These are phyloP conservation scores for Epinotia brunnichana DNA, from an alignment of 2,888 invertebrate genomes.

Conservation along the genomic window DNA sequence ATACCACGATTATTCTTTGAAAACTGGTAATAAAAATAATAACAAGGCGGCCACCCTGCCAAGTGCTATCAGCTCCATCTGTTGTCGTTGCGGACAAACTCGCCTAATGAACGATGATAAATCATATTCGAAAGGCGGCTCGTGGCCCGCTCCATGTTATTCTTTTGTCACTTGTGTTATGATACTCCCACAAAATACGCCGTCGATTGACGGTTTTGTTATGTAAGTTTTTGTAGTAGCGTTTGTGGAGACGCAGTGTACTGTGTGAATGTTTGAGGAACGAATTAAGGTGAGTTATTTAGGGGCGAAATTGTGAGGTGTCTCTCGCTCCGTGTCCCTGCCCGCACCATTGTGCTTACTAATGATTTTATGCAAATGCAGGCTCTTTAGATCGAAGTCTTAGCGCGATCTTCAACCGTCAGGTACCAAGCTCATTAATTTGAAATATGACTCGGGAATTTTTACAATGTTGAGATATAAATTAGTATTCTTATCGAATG, in stretches of 20 bases:
- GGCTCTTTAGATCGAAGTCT: constrained; percentile 83
- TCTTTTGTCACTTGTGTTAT: constrained; percentile 55
- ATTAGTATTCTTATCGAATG: constrained; percentile 68
- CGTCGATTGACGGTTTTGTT: constrained; percentile 39
- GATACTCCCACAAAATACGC: constrained; percentile 1
- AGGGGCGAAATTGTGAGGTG: constrained; percentile 74
- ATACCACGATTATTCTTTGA: constrained; percentile 83
- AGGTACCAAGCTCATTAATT: constrained; percentile 82
- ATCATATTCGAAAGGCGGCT: constrained; percentile 84
- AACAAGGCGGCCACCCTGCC: constrained; percentile 84
- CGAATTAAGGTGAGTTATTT: constrained; percentile 60
- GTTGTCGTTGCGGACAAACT: constrained; percentile 84
- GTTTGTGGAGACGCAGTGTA: constrained; percentile 54
- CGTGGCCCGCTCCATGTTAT: constrained; percentile 68
- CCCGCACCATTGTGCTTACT: constrained; percentile 83
- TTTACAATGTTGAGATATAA: constrained; percentile 68
- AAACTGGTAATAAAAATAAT: constrained; percentile 84
- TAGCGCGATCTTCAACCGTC: constrained; percentile 83
- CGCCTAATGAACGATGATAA: constrained; percentile 84
- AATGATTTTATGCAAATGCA: constrained; percentile 85
- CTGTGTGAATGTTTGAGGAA: constrained; percentile 29
- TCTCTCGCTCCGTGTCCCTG: constrained; percentile 79
- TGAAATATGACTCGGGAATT: constrained; percentile 81
- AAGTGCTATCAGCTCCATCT: constrained; percentile 84
- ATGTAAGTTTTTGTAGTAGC: not conserved